A percentile compares a stretch with the other conserved stretches of the same genome.
phyloP scores from a whole-genome alignment of 2,888 invertebrate species.

The Hirtodrosophila duncani region DNA sequence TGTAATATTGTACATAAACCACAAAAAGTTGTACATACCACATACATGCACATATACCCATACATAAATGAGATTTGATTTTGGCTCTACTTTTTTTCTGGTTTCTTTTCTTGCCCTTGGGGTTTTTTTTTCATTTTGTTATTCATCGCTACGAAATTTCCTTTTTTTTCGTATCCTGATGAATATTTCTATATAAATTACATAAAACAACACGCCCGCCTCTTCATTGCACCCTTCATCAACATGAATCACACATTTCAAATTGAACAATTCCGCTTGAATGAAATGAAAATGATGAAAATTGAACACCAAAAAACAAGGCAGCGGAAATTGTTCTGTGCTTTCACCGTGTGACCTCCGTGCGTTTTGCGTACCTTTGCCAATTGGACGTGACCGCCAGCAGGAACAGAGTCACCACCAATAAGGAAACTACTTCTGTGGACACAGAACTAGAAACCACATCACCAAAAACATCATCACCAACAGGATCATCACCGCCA shows the following conservation, averaged over 20 bases:
- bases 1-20: slow-evolving; percentile 11
- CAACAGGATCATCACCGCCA: no score
- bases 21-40: background rate
- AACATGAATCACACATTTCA: no score
- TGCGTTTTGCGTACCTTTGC: slow-evolving; percentile 80
- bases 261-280: no score
- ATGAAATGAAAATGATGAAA: no score
- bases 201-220: no score
- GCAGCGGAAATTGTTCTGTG: slow-evolving; percentile 83
- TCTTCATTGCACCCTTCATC: no score
- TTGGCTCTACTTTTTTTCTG: background rate
- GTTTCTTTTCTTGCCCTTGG: background rate
- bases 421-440: no score
- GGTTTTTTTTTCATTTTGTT: background rate
- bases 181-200: no score
- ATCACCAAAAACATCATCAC: no score
- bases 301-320: slow-evolving; percentile 77
- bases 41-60: background rate
- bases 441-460: no score
- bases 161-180: no score
- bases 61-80: background rate
- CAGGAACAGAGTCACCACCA: slow-evolving; percentile 10
- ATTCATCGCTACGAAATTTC: no score
- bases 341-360: slow-evolving; percentile 86
- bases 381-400: slow-evolving; percentile 50